Conservation (phyloP, 2,888 invertebrate genomes). For the Latrodectus hesperus region DNA sequence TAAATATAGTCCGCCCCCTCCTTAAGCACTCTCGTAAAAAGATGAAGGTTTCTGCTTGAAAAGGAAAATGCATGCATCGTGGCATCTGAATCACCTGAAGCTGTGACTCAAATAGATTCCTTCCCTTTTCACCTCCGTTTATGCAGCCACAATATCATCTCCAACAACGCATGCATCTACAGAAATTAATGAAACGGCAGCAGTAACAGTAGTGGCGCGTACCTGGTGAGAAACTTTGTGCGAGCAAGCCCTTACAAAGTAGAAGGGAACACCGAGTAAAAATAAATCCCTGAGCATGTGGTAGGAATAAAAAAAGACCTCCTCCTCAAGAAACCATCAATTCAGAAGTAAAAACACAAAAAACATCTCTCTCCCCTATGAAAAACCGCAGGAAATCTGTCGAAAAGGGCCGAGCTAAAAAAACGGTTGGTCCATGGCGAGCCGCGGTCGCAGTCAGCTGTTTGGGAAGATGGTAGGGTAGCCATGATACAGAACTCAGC, state of each 20-base stretch:
- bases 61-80: not conserved
- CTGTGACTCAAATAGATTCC: not conserved
- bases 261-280: slow-evolving; percentile 51
- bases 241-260: slow-evolving; percentile 28
- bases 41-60: not conserved
- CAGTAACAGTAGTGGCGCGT: slow-evolving; percentile 17
- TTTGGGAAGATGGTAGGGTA: slow-evolving; percentile 50
- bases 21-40: not conserved
- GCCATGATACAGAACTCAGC: slow-evolving; percentile 28
- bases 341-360: slow-evolving; percentile 50
- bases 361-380: slow-evolving; percentile 25
- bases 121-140: not conserved
- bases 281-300: slow-evolving; percentile 45
- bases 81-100: not conserved
- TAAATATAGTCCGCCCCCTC: too few relatives aligned
- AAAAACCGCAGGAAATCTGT: slow-evolving; percentile 68
- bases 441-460: slow-evolving; percentile 63
- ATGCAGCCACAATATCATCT: slow-evolving; percentile 26
- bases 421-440: slow-evolving; percentile 67
- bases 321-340: slow-evolving; percentile 65
- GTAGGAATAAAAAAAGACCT: slow-evolving; percentile 34
- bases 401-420: slow-evolving; percentile 60
- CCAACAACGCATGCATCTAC: slow-evolving; percentile 58
- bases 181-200: slow-evolving; percentile 53
- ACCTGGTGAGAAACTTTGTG: slow-evolving; percentile 66